phyloP scores from a whole-genome alignment of 2,797 vertebrate genomes.

The Rallus crepitans region DNA sequence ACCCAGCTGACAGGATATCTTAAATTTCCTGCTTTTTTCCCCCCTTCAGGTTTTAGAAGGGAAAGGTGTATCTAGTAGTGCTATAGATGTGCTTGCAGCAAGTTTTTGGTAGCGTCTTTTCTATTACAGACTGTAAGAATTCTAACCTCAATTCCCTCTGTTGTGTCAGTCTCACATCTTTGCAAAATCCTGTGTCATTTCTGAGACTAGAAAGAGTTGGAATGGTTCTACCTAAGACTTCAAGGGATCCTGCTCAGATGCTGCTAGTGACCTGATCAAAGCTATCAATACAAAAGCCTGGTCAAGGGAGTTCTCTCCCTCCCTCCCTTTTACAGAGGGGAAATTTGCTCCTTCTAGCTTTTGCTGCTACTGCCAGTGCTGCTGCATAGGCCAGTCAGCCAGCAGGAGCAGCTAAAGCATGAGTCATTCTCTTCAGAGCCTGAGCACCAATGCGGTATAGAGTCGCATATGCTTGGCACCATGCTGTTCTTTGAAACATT shows the following conservation, averaged over 20 bases:
- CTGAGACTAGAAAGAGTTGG: not conserved
- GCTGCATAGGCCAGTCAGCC: conserved; percentile 35
- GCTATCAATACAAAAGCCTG: not conserved
- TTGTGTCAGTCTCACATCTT: not conserved
- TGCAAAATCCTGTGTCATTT: not conserved
- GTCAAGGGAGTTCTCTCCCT: not conserved
- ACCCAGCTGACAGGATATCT: not conserved
- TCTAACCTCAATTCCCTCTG: not conserved
- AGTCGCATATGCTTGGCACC: conserved; percentile 34
- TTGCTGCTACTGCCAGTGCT: not conserved
- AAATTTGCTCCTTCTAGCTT: not conserved
- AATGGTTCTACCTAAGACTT: not conserved
- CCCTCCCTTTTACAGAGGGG: not conserved
- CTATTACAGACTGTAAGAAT: not conserved
- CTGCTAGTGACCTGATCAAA: not conserved
- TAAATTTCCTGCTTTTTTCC: not conserved
- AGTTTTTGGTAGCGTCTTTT: not conserved
- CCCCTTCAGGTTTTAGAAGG: not conserved
- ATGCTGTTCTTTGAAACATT: conserved; percentile 38
- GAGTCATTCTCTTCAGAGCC: conserved; percentile 50
- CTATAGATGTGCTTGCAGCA: not conserved
- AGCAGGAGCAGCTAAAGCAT: conserved; percentile 40
- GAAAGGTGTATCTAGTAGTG: not conserved
- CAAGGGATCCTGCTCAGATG: not conserved
- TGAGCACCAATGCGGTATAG: conserved; percentile 28